Conservation (phyloP, 2,113 vertebrate species). For the Dromaius novaehollandiae region DNA sequence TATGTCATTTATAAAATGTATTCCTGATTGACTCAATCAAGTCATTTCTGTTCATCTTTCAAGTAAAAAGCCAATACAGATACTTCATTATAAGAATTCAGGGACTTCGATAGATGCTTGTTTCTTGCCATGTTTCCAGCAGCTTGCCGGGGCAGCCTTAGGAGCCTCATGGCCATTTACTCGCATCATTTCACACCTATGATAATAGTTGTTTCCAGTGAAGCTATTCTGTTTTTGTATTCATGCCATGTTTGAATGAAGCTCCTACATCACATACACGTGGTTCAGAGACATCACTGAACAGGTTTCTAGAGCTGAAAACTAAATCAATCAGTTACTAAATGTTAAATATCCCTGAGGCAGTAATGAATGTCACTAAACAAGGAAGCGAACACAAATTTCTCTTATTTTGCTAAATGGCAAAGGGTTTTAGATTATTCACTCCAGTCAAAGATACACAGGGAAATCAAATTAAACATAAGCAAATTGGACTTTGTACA, state of each 20-base stretch:
- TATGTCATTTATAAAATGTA: background rate
- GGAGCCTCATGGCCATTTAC: background rate
- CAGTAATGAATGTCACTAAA: background rate
- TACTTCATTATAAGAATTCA: background rate
- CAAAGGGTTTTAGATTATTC: background rate
- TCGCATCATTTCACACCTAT: background rate
- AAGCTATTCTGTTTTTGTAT: background rate
- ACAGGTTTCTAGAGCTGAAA: background rate
- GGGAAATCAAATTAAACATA: background rate
- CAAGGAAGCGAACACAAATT: background rate
- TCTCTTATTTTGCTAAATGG: background rate
- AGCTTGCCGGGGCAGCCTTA: background rate
- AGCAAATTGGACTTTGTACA: background rate
- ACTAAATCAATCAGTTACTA: background rate
- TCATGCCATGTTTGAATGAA: background rate
- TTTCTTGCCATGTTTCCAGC: background rate
- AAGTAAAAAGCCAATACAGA: slow-evolving; percentile 23
- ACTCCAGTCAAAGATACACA: background rate
- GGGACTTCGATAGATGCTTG: background rate
- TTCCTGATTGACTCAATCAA: slow-evolving; percentile 33
- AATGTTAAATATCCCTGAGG: background rate
- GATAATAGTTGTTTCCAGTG: background rate
- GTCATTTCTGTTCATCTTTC: slow-evolving; percentile 5
- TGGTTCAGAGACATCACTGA: background rate
- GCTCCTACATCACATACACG: background rate